Evolutionary conservation across 1,140 invertebrate genomes (phyloP), one percentile per base, ranked within the genome.

Genomic region (Sitophilus oryzae): DNA sequence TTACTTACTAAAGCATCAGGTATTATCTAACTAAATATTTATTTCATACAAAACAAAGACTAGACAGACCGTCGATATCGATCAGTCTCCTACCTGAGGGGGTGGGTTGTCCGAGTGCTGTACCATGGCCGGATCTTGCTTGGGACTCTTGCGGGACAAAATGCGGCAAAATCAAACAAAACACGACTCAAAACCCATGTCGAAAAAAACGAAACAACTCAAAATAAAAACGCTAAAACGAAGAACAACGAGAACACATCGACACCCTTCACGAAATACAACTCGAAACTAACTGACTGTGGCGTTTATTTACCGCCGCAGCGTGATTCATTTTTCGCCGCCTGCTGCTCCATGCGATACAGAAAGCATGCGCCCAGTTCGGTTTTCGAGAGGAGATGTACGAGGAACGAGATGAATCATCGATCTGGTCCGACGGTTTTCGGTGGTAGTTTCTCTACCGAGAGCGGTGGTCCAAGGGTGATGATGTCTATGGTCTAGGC

Each of bases 241-340:
- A n/a, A 35, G 6, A 18, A 20, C 41, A n/a, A n/a, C n/a, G n/a
- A n/a, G 18, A 42, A 22, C 42, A 48, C 52, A 48, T 55, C 34
- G 44, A 16, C 37, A 47, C 44, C 45, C 51, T 38, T 15, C 34
- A 21, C 42, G n/a, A 41, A 37, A 42, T 41, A 37, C 41, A 35
- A 53, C 51, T 45, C 25, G n/a, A 45, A 53, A 35, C 35, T 11
- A 53, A 53, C 51, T 53, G 35, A 53, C 15, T 21, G 50, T 35
- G 48, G 18, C n/a, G n/a, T n/a, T n/a, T n/a, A n/a, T n/a, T n/a
- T n/a, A n/a, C n/a, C n/a, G 23, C n/a, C 30, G 15, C 11, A 38
- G 19, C 23, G 38, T 52, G 49, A 53, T 44, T 53, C 42, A 53
- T 53, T 53, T n/a, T n/a, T 53, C 41, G 41, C 41, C 51, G n/a